Evolutionary conservation across 2,797 vertebrate species (phyloP).

Genomic region (Prunella strophiata): DNA sequence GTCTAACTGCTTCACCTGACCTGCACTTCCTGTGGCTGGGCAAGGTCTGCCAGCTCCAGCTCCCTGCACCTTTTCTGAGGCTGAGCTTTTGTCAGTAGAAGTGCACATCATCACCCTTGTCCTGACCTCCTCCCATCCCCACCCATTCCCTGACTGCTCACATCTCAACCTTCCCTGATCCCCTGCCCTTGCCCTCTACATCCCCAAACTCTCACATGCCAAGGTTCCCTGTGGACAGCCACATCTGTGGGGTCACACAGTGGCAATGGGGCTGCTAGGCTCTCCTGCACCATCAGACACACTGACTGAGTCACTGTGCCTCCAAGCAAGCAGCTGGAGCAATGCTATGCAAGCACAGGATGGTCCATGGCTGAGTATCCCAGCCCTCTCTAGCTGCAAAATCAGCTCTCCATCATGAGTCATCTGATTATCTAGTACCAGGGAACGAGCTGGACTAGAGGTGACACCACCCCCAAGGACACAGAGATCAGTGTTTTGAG

Average conservation of each 20-base stretch:
- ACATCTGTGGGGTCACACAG: accelerated
- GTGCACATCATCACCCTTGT: neutral
- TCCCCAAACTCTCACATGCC: neutral
- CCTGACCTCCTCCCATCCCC: neutral
- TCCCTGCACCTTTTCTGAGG: neutral
- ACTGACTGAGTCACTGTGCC: neutral
- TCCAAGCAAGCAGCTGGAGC: neutral
- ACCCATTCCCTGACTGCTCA: neutral
- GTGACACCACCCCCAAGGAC: neutral
- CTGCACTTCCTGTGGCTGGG: neutral
- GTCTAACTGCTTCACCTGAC: neutral
- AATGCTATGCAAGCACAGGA: neutral
- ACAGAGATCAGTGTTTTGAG: conserved; percentile 2
- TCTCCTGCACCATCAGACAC: neutral
- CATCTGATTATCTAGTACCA: conserved; percentile 15
- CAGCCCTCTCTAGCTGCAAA: neutral
- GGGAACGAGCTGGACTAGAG: neutral
- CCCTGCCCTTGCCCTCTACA: neutral
- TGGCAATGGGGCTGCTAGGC: neutral
- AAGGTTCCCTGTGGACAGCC: accelerated
- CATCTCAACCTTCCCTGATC: neutral
- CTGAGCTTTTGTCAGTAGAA: neutral
- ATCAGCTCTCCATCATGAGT: neutral
- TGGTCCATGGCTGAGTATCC: neutral
- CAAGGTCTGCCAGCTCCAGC: neutral